Base-by-base conservation (phyloP, 2,797 vertebrate species). In the Brachyalestes nurse region DNA sequence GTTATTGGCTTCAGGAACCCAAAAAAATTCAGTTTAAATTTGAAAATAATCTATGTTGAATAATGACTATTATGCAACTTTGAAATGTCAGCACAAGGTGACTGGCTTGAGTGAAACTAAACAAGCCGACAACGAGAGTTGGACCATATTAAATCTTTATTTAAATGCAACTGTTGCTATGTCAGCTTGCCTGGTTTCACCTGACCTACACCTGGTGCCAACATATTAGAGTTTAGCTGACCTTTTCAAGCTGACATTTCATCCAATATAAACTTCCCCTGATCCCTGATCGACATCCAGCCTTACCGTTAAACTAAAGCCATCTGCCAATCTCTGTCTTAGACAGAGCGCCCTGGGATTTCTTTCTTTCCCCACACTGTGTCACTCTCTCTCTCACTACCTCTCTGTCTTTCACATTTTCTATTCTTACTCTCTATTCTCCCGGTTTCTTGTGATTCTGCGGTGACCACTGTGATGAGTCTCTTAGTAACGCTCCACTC, bases 401-500 rank as follows among this genome's bases (percentile, higher is more conserved):
- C 55, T 71, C 53, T 47, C 38, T 53, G 45, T 28, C 61, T 45
- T 42, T 82, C 51, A 7, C 19, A 14, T 61, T 28, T 19, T 65
- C 47, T 23, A 3, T 55, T 62, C 53, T 62, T 57, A 14, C 55
- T 61, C 73, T 75, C 40, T 13, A 53, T 53, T 40, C 58, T 62
- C 28, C 25, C 13, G 38, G 45, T 80, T 61, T 47, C 51, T 55
- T 61, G 51, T 53, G 64, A 58, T 55, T 66, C 45, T 45, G 65
- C 47, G 40, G 58, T 25, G n/a, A 25, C 65, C 3, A 61, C 73
- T 62, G 73, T 76, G 65, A 42, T 34, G 66, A 71, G 65, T 71
- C 73, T 81, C 73, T 76, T 61, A 76, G 79, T 76, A 64, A 64
- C 45, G 57, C 79, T 53, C 45, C 75, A 28, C 34, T 73, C 21